These are phyloP conservation scores for Hyposoter dolosus DNA, from an alignment of 2,888 invertebrate genomes.

Conservation along the genomic window DNA sequence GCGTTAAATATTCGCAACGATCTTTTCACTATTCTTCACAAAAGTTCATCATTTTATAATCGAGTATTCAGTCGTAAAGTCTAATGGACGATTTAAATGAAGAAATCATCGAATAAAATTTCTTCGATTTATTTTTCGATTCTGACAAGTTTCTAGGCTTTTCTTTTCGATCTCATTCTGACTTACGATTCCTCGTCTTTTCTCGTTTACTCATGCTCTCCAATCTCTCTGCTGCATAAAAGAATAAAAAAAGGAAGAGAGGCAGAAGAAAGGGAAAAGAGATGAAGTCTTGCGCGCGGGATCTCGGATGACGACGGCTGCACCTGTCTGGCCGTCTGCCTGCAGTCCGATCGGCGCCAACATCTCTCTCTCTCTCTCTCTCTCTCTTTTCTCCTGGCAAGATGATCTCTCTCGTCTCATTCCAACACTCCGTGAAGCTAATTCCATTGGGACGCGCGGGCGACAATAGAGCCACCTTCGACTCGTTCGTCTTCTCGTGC, in stretches of 20 bases:
- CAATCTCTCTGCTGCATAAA: conserved; percentile 26
- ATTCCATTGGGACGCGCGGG: conserved; percentile 66
- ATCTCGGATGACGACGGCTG: conserved; percentile 71
- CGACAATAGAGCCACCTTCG: conserved; percentile 66
- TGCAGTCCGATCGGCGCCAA: conserved; percentile 74
- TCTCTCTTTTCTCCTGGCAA: background rate
- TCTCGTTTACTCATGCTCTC: conserved; percentile 24
- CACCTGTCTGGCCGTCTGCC: conserved; percentile 75
- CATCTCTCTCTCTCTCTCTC: conserved; percentile 10
- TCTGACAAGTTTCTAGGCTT: background rate
- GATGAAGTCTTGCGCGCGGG: conserved; percentile 30
- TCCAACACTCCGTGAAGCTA: conserved; percentile 71
- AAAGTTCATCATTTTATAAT: background rate
- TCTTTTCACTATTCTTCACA: no score
- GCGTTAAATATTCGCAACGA: no score
- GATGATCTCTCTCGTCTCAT: conserved; percentile 57
- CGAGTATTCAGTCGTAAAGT: background rate
- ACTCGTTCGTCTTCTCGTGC: conserved; percentile 39
- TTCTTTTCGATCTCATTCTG: conserved; percentile 11
- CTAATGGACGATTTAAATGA: background rate
- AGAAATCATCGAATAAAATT: background rate
- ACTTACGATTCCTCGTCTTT: conserved; percentile 45
- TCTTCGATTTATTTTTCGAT: background rate
- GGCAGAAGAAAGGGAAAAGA: conserved; percentile 13
- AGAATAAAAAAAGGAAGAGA: background rate